Evolutionary conservation across 2,888 invertebrate genomes (phyloP).

Genomic region (Mactromeris polynyma): DNA sequence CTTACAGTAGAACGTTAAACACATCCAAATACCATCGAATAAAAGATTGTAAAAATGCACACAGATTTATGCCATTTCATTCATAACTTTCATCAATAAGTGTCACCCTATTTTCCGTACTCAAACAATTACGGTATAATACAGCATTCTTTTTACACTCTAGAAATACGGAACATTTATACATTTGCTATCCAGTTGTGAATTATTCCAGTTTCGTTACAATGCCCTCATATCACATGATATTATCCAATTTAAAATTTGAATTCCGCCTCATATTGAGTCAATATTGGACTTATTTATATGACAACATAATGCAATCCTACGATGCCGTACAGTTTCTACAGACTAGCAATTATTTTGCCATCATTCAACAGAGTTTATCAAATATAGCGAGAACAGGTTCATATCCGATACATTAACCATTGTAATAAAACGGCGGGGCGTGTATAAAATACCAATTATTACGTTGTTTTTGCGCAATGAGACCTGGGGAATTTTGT

Average conservation of each 20-base stretch:
- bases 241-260: conserved; percentile 1
- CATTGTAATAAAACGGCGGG: background rate
- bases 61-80: background rate
- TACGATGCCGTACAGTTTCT: background rate
- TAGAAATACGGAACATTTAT: background rate
- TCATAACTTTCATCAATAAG: background rate
- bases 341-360: conserved; percentile 4
- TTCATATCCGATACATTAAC: background rate
- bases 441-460: background rate
- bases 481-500: background rate
- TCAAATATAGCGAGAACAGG: background rate
- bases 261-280: conserved; percentile 1
- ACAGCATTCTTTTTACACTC: background rate
- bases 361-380: background rate
- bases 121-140: background rate
- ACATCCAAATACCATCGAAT: background rate
- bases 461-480: background rate
- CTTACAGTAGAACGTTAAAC: background rate
- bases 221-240: background rate
- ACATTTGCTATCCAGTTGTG: conserved; percentile 1
- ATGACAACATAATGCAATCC: background rate
- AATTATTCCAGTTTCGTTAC: background rate
- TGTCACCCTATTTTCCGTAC: background rate
- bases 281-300: background rate
- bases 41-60: background rate